Percentiles rank a stretch among this genome's conserved stretches.
Evolutionary conservation across 2,113 vertebrate species (phyloP).

Genomic region (Diglossa brunneiventris): DNA sequence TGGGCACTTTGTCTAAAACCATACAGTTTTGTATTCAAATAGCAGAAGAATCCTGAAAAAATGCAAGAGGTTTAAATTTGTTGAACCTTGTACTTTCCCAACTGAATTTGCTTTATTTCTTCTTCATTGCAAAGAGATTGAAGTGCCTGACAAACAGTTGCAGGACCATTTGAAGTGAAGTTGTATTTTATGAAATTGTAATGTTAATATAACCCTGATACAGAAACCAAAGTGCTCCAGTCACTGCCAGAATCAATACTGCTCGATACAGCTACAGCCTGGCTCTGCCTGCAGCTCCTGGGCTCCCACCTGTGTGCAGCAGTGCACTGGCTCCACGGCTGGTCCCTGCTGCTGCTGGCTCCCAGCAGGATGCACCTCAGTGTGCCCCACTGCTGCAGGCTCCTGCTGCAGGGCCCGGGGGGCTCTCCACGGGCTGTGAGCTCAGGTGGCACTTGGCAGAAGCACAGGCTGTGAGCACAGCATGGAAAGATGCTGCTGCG

Average conservation of each 20-base stretch:
- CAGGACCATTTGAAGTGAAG: background rate
- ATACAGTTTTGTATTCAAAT: slow-evolving; percentile 16
- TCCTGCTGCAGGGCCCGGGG: background rate
- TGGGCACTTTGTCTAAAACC: slow-evolving; percentile 33
- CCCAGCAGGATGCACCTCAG: background rate
- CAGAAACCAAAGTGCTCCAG: background rate
- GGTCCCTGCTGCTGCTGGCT: background rate
- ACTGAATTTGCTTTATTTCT: background rate
- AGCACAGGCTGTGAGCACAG: background rate
- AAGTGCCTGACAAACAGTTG: background rate
- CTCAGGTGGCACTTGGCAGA: background rate
- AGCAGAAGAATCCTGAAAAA: slow-evolving; percentile 29
- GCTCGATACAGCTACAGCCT: background rate
- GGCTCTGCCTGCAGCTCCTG: background rate
- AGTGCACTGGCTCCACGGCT: accelerated
- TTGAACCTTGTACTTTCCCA: background rate
- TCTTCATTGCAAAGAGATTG: background rate
- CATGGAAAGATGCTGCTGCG: background rate
- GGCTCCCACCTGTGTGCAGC: background rate
- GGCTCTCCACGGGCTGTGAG: background rate
- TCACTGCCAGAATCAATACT: background rate
- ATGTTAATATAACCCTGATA: background rate
- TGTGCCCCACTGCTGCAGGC: background rate
- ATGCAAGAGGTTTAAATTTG: background rate
- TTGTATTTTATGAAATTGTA: background rate